phyloP scores from a whole-genome alignment of 2,888 invertebrate species.

The Plutella xylostella region DNA sequence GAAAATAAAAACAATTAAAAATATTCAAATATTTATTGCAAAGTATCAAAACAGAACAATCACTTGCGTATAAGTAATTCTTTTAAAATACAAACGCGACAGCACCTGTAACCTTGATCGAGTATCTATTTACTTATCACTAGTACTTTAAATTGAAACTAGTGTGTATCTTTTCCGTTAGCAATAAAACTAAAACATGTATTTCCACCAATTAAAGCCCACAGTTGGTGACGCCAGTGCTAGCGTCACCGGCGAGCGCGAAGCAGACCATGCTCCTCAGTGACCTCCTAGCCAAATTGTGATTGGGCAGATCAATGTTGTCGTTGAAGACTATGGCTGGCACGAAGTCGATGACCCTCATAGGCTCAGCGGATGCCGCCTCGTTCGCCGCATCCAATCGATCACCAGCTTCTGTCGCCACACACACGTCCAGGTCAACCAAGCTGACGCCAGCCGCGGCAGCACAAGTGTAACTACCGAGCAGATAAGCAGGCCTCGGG shows the following conservation, averaged over 20 bases:
- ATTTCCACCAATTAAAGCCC: conserved; percentile 25
- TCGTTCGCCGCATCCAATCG: conserved; percentile 35
- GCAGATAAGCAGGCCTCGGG: conserved; percentile 28
- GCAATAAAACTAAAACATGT: too few species aligned
- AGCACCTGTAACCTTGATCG: too few species aligned
- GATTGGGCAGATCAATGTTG: conserved; percentile 21
- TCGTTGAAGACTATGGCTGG: conserved; percentile 47
- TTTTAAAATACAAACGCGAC: too few species aligned
- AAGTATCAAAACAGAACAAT: too few species aligned
- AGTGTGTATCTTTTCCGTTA: too few species aligned
- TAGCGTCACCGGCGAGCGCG: conserved; percentile 36
- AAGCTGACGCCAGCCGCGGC: conserved; percentile 32
- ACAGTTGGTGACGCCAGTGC: conserved; percentile 34
- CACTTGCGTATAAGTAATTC: too few species aligned
- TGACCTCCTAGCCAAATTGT: conserved; percentile 25
- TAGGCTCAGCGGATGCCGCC: conserved; percentile 28
- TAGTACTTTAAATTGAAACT: too few species aligned
- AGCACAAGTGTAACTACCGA: conserved; percentile 39
- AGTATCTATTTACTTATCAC: too few species aligned
- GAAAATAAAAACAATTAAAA: too few species aligned
- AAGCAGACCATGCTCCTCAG: conserved; percentile 38
- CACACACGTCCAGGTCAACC: conserved; percentile 39
- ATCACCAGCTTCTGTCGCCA: conserved; percentile 28
- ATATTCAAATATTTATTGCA: too few species aligned
- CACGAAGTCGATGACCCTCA: conserved; percentile 33